Evolutionary conservation across 2,888 invertebrate species (phyloP).

Genomic region (Torymus tubicola): DNA sequence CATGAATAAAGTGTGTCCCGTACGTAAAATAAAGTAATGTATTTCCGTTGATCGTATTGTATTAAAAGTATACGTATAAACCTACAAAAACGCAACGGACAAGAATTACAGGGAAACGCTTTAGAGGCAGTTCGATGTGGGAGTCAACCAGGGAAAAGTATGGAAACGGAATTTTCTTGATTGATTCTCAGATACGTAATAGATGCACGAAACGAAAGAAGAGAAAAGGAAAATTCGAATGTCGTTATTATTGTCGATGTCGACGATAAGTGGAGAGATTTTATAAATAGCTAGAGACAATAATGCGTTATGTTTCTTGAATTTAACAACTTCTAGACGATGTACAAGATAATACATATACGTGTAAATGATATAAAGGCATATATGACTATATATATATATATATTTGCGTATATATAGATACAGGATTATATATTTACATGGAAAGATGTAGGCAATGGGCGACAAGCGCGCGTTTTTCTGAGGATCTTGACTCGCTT

Average conservation of each 20-base stretch:
- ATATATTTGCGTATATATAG: conserved; percentile 13
- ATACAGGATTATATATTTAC: conserved; percentile 55
- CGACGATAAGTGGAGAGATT: conserved; percentile 51
- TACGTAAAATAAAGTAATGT: conserved; percentile 6
- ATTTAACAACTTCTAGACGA: conserved; percentile 46
- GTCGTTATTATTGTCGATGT: conserved; percentile 43
- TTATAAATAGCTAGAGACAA: conserved; percentile 63
- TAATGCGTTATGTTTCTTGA: conserved; percentile 59
- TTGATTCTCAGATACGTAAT: conserved; percentile 1
- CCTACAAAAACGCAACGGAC: conserved; percentile 22
- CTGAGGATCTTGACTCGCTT: conserved; percentile 31
- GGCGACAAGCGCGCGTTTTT: conserved; percentile 18
- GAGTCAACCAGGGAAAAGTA: neutral
- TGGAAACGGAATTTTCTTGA: too few relatives aligned
- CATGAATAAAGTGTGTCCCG: neutral
- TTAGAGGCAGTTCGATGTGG: conserved; percentile 41
- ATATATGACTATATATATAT: conserved; percentile 52
- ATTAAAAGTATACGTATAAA: conserved; percentile 20
- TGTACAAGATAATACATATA: conserved; percentile 58
- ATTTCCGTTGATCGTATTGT: conserved; percentile 33
- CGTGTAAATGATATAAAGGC: conserved; percentile 61
- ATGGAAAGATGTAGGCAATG: conserved; percentile 20
- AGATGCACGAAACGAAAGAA: neutral
- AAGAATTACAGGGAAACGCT: conserved; percentile 45
- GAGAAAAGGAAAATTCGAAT: neutral